Evolutionary conservation across 2,113 vertebrate genomes (phyloP), one percentile per base, ranked within the genome.

Genomic region (Donacobius atricapilla): DNA sequence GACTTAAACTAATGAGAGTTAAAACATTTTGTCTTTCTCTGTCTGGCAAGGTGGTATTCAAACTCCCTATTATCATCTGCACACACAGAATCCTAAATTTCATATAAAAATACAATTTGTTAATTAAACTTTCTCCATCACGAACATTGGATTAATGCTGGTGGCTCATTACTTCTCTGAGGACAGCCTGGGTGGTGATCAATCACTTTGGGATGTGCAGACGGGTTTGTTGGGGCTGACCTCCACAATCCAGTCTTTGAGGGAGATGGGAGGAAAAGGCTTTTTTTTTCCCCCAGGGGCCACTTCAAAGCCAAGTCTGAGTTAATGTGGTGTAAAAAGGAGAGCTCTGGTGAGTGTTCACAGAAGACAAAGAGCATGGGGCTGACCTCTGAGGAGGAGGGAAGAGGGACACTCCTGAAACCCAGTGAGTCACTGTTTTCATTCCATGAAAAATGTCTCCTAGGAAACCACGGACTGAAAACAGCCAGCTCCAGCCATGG

Each of bases 21-120:
- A 65, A 90, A 90, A 82, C 63, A 90, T 87, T 92, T 94, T 58
- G 37, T 72, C 75, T 90, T 85, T 84, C 51, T 60, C 51, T 94
- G 66, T 45, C 85, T 86, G 58, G 14, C 58, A 86, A 66, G 28
- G 30, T 90, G 63, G 23, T 64, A 39, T 92, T 88, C 53, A 64
- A 72, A 45, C 39, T 71, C 57, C 5, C 0, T 37, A n/a, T 80
- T 76, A 83, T 66, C 85, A 65, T 83, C 58, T 77, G 60, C 90
- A 87, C 51, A 25, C 44, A 27, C 27, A 48, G 92, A 90, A 92
- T 92, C 53, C 10, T 75, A 66, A 80, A 92, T 90, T 88, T 72
- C 61, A 6, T 83, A 61, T 73, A 58, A 94, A 96, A 83, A 25
- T 33, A 19, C 63, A 53, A 86, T 83, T 88, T 88, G 16, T 86